Evolutionary conservation across 2,888 invertebrate species (phyloP).

Genomic region (Apoderus coryli): DNA sequence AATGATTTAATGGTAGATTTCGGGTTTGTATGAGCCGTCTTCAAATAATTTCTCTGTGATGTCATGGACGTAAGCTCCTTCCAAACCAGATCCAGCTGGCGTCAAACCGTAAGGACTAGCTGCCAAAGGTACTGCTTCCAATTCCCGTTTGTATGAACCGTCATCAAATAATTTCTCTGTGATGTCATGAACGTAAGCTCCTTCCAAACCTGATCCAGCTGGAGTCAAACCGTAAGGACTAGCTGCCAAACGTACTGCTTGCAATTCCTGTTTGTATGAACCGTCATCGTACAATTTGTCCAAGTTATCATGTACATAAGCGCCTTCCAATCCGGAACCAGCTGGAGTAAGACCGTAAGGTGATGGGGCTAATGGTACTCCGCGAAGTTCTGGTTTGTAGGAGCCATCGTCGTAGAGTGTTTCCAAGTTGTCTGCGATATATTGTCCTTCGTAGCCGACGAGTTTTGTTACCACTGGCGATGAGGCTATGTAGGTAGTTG

Average conservation of each 20-base stretch:
- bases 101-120: constrained; percentile 21
- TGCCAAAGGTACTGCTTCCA: constrained; percentile 18
- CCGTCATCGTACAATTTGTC: constrained; percentile 2
- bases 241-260: constrained; percentile 17
- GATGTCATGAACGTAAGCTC: constrained; percentile 23
- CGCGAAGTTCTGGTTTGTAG: constrained; percentile 19
- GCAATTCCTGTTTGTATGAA: constrained; percentile 15
- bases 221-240: constrained; percentile 22
- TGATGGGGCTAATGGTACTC: constrained; percentile 17
- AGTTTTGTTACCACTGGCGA: constrained; percentile 15
- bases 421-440: constrained; percentile 22
- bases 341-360: constrained; percentile 20
- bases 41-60: constrained; percentile 23
- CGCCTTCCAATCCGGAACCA: constrained; percentile 18
- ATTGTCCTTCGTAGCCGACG: constrained; percentile 22
- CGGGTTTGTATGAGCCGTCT: constrained; percentile 26
- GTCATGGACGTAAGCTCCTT: constrained; percentile 24
- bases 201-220: constrained; percentile 22
- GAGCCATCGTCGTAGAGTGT: constrained; percentile 25
- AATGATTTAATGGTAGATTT: too few relatives aligned
- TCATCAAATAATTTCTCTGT: constrained; percentile 24
- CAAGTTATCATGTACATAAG: background rate
- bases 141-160: constrained; percentile 24
- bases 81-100: constrained; percentile 21
- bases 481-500: constrained; percentile 8